Percentiles rank a stretch among this genome's conserved stretches.
These are phyloP conservation scores for Belonocnema kinseyi DNA, from an alignment of 1,140 invertebrate species.

Conservation along the genomic window DNA sequence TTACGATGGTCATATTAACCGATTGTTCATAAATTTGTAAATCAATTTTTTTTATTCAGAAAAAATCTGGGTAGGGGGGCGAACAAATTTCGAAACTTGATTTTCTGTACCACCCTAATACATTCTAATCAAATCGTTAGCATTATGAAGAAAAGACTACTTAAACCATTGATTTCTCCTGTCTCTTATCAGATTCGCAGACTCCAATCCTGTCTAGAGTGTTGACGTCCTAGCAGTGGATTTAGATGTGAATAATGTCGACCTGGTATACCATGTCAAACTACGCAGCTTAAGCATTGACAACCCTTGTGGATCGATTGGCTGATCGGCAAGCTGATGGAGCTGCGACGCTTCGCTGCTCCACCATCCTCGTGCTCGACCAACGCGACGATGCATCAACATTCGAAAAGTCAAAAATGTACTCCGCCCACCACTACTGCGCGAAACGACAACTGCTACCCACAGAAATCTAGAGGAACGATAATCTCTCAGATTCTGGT, in stretches of 20 bases:
- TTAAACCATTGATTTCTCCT: neutral
- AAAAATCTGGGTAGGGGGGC: no score
- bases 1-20: no score
- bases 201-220: conserved; percentile 1
- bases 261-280: conserved; percentile 25
- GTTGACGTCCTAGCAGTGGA: conserved; percentile 9
- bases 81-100: no score
- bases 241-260: conserved; percentile 1
- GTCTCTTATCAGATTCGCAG: conserved; percentile 3
- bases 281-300: conserved; percentile 12
- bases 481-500: neutral
- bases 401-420: conserved; percentile 29
- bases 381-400: neutral
- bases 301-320: conserved; percentile 26
- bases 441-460: conserved; percentile 14
- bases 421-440: conserved; percentile 15
- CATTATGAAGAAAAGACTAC: no score
- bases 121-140: no score
- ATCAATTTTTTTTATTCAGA: no score
- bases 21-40: no score
- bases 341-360: conserved; percentile 14
- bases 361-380: conserved; percentile 22
- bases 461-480: conserved; percentile 8
- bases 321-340: conserved; percentile 22
- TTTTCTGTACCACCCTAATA: no score